Evolutionary conservation across 2,113 vertebrate genomes (phyloP), one percentile per base, ranked within the genome.

Genomic region (Aleadryas rufinucha): DNA sequence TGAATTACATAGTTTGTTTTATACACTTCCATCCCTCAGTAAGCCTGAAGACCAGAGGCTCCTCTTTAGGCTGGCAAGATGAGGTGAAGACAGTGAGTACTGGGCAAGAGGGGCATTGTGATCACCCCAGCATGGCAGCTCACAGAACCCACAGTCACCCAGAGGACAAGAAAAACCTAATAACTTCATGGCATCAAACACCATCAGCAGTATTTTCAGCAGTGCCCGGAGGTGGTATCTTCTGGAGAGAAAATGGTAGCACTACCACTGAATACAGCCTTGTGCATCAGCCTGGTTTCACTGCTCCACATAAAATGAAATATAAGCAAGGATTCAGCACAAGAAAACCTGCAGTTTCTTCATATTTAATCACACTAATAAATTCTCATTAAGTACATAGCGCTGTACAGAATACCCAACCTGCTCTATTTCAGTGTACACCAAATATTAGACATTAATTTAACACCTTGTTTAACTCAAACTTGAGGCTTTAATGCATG

Each of bases 41-140:
- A 39, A 35, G n/a, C 53, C 39, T 16, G 28, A 64, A 47, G 69
- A 61, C 13, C 56, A 70, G 31, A 70, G 17, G 30, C 9, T 82
- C 31, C 33, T 52, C 49, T 44, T 27, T 1, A 53, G 41, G 17
- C 41, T 44, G 71, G 5, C 27, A 74, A 7, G 28, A 44, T 1
- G 0, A 31, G 47, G 8, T 26, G 11, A 69, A 59, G 24, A n/a
- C 44, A 24, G n/a, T 8, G 16, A 60, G 11, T 60, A 66, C 8
- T 49, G 30, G 24, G 22, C 0, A 0, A 69, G 23, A 50, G 18
- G 7, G 12, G 33, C 54, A 28, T 2, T 53, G 33, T 26, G 31
- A 42, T 44, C 53, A 57, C 10, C 18, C 17, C 65, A 63, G 24
- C 13, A 26, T 1, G 4, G 41, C 33, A 88, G 31, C 27, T 82